A percentile compares a stretch with the other conserved stretches of the same genome.
Evolutionary conservation across 2,113 vertebrate species (phyloP).

Genomic region (Channa maculata): DNA sequence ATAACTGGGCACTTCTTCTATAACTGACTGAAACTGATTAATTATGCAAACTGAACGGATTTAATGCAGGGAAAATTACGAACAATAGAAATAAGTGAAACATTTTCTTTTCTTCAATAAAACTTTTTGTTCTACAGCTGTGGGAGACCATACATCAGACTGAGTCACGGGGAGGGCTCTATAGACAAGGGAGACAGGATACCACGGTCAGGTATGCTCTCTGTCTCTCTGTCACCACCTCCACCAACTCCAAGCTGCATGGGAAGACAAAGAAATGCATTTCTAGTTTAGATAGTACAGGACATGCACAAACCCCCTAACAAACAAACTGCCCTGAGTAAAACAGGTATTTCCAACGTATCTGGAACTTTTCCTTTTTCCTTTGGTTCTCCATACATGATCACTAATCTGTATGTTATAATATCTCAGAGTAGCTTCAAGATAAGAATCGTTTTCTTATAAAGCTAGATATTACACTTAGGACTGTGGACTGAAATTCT

Average conservation of each 20-base stretch:
- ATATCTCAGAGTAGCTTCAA: not conserved
- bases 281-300: too few species aligned
- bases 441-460: not conserved
- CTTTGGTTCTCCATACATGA: not conserved
- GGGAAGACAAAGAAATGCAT: too few species aligned
- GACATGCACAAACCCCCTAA: not conserved
- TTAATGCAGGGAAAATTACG: too few species aligned
- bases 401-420: too few species aligned
- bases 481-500: not conserved
- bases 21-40: too few species aligned
- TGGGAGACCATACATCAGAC: conserved; percentile 90
- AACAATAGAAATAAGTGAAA: not conserved
- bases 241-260: not conserved
- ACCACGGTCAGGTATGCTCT: conserved; percentile 86
- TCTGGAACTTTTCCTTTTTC: not conserved
- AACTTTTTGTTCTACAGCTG: conserved; percentile 83
- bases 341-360: not conserved
- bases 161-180: conserved; percentile 83
- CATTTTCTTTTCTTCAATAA: conserved; percentile 17
- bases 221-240: not conserved
- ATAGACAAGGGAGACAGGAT: conserved; percentile 83
- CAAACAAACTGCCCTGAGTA: too few species aligned
- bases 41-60: too few species aligned
- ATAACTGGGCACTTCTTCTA: too few species aligned
- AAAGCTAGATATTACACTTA: not conserved